Evolutionary conservation across 2,797 vertebrate species (phyloP), one percentile per base, ranked within the genome.

Genomic region (Eospalax fontanierii): DNA sequence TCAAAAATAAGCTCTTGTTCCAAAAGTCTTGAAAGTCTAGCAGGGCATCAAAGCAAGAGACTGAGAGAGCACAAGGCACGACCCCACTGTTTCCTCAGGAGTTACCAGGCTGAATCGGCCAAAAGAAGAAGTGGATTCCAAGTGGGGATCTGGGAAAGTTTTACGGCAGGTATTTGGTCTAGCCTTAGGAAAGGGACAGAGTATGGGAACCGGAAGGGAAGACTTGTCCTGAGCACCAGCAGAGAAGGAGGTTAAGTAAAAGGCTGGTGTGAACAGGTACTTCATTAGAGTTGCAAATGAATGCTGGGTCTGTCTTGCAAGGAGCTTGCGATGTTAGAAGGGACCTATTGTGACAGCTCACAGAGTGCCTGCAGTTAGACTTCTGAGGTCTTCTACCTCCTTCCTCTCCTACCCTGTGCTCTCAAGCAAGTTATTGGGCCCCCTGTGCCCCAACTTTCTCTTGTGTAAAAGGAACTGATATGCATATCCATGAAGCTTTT

Each of bases 111-210:
- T 21, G 43, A 75, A 70, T 71, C 28, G 70, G 35, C 10, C 24
- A 57, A 28, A 91, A n/a, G 14, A 43, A 78, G 43, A 68, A 1
- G 22, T 2, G 16, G 59, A 65, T 83, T 88, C n/a, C 38, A 71
- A 19, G 0, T 6, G 3, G 38, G 43, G 26, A 35, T 0, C 0
- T 4, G 19, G 35, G 75, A 61, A 86, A n/a, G n/a, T 21, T 59
- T 35, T 33, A 28, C 6, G 65, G 21, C 50, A 86, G 54, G 1
- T 24, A 33, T 85, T n/a, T 68, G 59, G 33, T 22, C 26, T 78
- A 61, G 22, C 54, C 46, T 73, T 28, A 26, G 7, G 71, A 43
- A 92, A 38, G 16, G 28, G 22, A 10, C 5, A 86, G 24, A 46
- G 18, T 43, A 40, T 46, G 16, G 33, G 4, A 73, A 38, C 4